These are phyloP conservation scores for Lepisosteus osseus DNA, from an alignment of 2,113 vertebrate genomes.

Conservation along the genomic window DNA sequence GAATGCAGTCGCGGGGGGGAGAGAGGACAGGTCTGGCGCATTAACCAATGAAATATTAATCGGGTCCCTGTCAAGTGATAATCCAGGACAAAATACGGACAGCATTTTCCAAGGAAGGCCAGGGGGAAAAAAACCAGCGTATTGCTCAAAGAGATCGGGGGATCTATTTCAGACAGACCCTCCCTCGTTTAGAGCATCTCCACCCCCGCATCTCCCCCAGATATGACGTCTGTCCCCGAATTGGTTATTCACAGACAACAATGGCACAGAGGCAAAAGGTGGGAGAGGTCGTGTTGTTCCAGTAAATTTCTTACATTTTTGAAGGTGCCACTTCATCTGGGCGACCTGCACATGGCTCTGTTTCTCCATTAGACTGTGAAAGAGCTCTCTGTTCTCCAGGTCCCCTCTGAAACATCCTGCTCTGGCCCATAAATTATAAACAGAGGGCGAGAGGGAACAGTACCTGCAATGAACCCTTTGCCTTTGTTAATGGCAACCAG, in stretches of 20 bases:
- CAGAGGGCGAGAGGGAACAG: slow-evolving; percentile 15
- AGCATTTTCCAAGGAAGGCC: neutral
- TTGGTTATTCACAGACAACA: slow-evolving; percentile 46
- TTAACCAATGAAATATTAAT: neutral
- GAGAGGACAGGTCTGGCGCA: slow-evolving; percentile 6
- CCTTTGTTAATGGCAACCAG: neutral
- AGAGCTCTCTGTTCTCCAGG: slow-evolving; percentile 9
- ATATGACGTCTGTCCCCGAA: slow-evolving; percentile 11
- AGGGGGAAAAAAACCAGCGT: neutral
- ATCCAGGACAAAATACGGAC: no score
- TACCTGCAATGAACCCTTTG: neutral
- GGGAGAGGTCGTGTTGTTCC: slow-evolving; percentile 60
- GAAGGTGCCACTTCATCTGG: slow-evolving; percentile 16
- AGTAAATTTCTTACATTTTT: slow-evolving; percentile 14
- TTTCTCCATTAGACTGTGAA: slow-evolving; percentile 15
- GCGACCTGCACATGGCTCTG: slow-evolving; percentile 14
- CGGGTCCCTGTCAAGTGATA: neutral
- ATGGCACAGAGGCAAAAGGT: slow-evolving; percentile 42
- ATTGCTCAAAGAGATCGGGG: neutral
- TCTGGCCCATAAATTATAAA: slow-evolving; percentile 23
- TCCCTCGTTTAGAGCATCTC: slow-evolving; percentile 14
- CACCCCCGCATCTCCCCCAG: slow-evolving; percentile 8
- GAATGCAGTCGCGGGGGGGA: neutral
- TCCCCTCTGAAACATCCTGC: slow-evolving; percentile 15
- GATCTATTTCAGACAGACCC: slow-evolving; percentile 17